phyloP scores from a whole-genome alignment of 1,140 invertebrate species.

The Lerema accius region DNA sequence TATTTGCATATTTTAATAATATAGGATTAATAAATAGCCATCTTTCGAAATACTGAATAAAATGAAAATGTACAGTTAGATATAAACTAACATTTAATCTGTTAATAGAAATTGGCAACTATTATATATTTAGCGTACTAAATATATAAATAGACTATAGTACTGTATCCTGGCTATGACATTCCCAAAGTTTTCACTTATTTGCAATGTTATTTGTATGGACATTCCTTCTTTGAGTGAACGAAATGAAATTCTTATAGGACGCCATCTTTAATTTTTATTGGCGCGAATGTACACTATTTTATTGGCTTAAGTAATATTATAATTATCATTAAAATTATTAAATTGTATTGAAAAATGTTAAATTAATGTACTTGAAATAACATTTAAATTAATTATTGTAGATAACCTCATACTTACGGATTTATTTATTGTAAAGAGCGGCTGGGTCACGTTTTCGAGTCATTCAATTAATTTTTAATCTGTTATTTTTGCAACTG shows the following conservation, averaged over 20 bases:
- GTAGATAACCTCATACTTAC: too few species aligned
- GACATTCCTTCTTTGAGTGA: background rate
- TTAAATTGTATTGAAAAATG: too few species aligned
- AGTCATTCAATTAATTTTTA: background rate
- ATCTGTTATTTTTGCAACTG: conserved; percentile 43
- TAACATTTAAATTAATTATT: too few species aligned
- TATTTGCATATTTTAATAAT: too few species aligned
- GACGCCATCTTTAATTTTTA: conserved; percentile 5
- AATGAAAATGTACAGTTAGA: too few species aligned
- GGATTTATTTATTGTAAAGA: background rate
- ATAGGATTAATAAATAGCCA: too few species aligned
- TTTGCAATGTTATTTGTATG: background rate
- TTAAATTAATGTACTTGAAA: too few species aligned
- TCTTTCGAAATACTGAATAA: too few species aligned
- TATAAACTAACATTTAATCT: conserved; percentile 45
- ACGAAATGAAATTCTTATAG: background rate
- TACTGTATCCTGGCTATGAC: conserved; percentile 62
- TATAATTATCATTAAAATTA: too few species aligned
- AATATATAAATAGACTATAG: conserved; percentile 63
- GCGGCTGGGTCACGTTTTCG: background rate
- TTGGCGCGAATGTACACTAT: background rate
- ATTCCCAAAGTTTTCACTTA: conserved; percentile 57
- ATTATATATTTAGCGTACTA: conserved; percentile 64
- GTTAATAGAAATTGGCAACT: conserved; percentile 39
- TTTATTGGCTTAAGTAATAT: background rate